phyloP scores from a whole-genome alignment of 2,113 vertebrate species.

The Paradisaea rubra region DNA sequence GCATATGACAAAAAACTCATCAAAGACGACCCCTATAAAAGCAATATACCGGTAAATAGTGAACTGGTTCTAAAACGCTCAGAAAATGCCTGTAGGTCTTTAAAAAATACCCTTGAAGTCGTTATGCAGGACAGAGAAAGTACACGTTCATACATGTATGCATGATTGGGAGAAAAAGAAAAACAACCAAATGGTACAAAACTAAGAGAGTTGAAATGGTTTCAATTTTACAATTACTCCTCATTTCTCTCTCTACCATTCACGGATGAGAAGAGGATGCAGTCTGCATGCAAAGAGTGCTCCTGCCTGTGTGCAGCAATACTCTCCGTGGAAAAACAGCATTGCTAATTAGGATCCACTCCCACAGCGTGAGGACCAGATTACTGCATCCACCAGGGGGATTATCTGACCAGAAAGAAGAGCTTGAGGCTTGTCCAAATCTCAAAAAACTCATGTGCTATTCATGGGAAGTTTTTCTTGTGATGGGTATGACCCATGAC shows the following conservation, averaged over 20 bases:
- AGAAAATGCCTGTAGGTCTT: neutral
- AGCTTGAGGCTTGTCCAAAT: neutral
- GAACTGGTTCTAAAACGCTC: neutral
- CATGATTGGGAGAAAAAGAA: neutral
- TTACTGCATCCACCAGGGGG: neutral
- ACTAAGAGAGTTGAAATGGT: neutral
- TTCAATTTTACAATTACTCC: neutral
- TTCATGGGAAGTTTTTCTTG: neutral
- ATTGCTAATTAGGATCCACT: neutral
- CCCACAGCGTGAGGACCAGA: fast-evolving
- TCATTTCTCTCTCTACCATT: neutral
- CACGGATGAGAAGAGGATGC: neutral
- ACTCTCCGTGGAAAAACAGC: fast-evolving
- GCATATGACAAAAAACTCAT: conserved; percentile 62
- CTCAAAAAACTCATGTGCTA: neutral
- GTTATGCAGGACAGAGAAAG: neutral
- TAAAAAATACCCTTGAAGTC: neutral
- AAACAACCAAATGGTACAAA: neutral
- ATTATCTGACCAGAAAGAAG: neutral
- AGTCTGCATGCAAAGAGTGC: neutral
- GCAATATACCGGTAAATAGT: conserved; percentile 42
- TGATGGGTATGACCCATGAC: neutral
- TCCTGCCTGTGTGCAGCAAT: neutral
- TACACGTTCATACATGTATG: neutral
- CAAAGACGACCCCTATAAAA: conserved; percentile 65